Conservation (phyloP, 2,888 invertebrate species). For the Agonum fuliginosum region DNA sequence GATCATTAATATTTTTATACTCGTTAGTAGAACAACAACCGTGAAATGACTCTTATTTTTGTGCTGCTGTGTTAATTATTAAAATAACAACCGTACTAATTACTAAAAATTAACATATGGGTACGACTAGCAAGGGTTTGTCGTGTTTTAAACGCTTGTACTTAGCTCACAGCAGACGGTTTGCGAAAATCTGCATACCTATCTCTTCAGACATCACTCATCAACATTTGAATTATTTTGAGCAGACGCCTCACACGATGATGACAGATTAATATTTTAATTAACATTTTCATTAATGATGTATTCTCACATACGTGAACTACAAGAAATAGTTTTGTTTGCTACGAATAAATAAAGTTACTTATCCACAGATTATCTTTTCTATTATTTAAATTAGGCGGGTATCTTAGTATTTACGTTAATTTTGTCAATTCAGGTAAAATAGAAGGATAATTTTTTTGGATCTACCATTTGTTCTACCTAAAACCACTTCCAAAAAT, state of each 20-base stretch:
- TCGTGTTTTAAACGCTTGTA: slow-evolving; percentile 4
- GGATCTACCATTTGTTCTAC: no score
- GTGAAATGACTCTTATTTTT: slow-evolving; percentile 39
- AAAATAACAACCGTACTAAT: slow-evolving; percentile 40
- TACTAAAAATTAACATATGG: slow-evolving; percentile 34
- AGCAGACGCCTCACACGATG: not conserved
- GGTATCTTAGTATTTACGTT: no score
- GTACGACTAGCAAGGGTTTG: not conserved
- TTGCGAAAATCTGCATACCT: slow-evolving; percentile 21
- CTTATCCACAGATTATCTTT: no score
- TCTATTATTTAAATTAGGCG: no score
- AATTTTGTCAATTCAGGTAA: no score
- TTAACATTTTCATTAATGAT: not conserved
- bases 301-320: no score
- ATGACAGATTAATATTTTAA: slow-evolving; percentile 2
- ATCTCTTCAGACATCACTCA: slow-evolving; percentile 15
- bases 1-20: slow-evolving; percentile 47
- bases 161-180: not conserved
- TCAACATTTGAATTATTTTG: slow-evolving; percentile 2
- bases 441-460: no score
- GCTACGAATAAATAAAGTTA: no score
- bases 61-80: slow-evolving; percentile 28
- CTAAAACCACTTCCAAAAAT: no score
- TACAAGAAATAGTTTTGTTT: no score
- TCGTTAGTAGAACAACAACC: slow-evolving; percentile 45